Base-by-base conservation (phyloP, 2,888 invertebrate species). In the Synergus itoensis region DNA sequence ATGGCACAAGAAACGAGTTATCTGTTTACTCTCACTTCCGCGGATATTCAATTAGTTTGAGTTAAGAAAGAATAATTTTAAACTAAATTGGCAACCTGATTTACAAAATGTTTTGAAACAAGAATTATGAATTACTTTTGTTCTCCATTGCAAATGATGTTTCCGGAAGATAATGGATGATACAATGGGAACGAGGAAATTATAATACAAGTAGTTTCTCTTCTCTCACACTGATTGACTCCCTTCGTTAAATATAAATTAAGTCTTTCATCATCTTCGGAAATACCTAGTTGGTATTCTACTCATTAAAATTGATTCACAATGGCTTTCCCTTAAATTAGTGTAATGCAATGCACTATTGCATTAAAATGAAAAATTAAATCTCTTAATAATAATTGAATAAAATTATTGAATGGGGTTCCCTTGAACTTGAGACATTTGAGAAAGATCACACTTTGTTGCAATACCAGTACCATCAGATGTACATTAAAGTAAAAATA, bases 1-100 rank as follows among this genome's bases (percentile, higher is more conserved):
- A 64, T 64, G 64, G 16, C n/a, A 43, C 1, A 65, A 43, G 65
- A 65, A 36, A 65, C 43, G 69, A 69, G 36, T 36, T 67, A 67
- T 28, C 69, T 45, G 45, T 45, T 45, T 45, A 45, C 16, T 28
- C 28, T 69, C 41, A 21, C 69, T 69, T 69, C 48, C 67, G 28
- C 28, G 48, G 45, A 48, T 73, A 48, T 53, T 53, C 48, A 73
- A 73, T 73, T 73, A 73, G 48, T 4, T 16, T 21, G 8, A 14
- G 28, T 69, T 45, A 53, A 8, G 28, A 48, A 73, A 48, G 48
- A 73, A 16, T 43, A 4, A 65, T 40, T 41, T 60, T 14, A 12
- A 60, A 21, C 21, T 60, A 18, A 60, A 60, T 60, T 60, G 60
- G 21, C 11, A 28, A 21, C 14, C 60, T 60, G 21, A 60, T 60